Percentiles rank a stretch among this genome's conserved stretches.
Evolutionary conservation across 2,797 vertebrate genomes (phyloP).

Genomic region (Argyrosomus regius): DNA sequence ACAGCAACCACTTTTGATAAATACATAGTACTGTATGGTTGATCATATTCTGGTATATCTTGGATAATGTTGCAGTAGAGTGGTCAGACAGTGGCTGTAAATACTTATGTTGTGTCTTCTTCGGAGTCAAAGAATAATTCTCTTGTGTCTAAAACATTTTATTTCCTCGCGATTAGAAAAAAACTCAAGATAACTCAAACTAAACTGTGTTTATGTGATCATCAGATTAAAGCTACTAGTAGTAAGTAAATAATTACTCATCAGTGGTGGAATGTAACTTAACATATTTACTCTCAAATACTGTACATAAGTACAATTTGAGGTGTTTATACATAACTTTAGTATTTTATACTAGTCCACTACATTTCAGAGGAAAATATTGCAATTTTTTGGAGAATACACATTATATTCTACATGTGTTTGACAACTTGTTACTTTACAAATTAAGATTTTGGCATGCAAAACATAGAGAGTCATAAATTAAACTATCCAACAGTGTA

Average conservation of each 20-base stretch:
- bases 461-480: neutral
- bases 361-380: neutral
- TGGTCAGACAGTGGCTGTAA: neutral
- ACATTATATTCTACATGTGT: neutral
- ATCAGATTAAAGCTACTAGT: neutral
- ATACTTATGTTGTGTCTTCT: neutral
- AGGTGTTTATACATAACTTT: neutral
- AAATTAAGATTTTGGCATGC: too few relatives aligned
- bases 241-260: neutral
- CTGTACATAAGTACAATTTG: neutral
- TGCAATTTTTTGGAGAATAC: neutral
- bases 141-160: neutral
- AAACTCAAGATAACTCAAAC: neutral
- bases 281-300: neutral
- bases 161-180: neutral
- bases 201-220: conserved; percentile 5
- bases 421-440: neutral
- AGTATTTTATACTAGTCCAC: neutral
- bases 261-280: neutral
- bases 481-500: neutral
- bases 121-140: neutral
- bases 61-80: too few relatives aligned
- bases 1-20: neutral
- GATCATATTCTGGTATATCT: neutral
- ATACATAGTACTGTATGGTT: neutral